Conservation (phyloP, 2,797 vertebrate species). For the Sebastiscus tertius region DNA sequence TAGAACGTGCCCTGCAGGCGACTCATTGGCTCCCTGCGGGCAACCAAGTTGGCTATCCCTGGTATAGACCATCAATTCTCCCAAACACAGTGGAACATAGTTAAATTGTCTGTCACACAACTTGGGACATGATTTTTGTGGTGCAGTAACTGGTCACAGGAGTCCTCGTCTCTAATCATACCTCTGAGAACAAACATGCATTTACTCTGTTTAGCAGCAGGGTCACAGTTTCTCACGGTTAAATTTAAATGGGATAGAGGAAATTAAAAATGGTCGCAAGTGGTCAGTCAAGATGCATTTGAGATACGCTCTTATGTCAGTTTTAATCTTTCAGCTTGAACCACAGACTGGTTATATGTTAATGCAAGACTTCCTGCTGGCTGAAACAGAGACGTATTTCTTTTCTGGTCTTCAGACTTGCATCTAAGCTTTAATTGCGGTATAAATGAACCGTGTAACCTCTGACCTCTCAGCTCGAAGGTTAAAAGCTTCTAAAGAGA, state of each 20-base stretch:
- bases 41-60: not conserved
- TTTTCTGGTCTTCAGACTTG: not conserved
- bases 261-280: constrained; percentile 3
- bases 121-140: not conserved
- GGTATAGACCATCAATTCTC: not conserved
- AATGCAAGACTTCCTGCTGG: not conserved
- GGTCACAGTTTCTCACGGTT: constrained; percentile 6
- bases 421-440: not conserved
- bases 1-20: too few relatives aligned
- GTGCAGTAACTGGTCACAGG: not conserved
- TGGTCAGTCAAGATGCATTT: not conserved
- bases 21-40: too few relatives aligned
- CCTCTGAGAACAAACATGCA: not conserved
- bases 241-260: not conserved
- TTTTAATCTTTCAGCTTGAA: not conserved
- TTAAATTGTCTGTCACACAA: not conserved
- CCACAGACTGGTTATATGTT: constrained; percentile 4
- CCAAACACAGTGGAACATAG: not conserved
- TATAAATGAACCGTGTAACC: not conserved
- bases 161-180: not conserved
- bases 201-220: not conserved
- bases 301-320: not conserved
- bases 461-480: not conserved
- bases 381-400: not conserved
- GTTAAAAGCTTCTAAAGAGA: constrained; percentile 11